These are phyloP conservation scores for Neodiprion fabricii DNA, from an alignment of 1,140 invertebrate species.

Conservation along the genomic window DNA sequence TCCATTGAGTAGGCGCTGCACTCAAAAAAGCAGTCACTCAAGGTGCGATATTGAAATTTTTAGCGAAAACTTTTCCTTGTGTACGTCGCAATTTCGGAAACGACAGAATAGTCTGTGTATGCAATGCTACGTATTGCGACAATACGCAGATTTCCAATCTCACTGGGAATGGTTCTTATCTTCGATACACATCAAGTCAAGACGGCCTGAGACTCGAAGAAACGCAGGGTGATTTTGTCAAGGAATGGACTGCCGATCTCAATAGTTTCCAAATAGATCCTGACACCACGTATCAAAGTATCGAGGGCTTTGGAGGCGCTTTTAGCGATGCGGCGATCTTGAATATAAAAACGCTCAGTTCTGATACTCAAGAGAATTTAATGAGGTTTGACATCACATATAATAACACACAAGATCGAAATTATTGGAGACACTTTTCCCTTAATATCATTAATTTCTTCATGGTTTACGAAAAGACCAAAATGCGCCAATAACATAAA, in stretches of 20 bases:
- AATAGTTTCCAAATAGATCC: background rate
- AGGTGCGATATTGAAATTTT: background rate
- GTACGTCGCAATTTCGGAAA: slow-evolving; percentile 50
- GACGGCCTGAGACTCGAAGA: slow-evolving; percentile 61
- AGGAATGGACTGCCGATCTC: background rate
- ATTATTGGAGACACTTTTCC: too few species aligned
- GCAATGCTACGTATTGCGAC: slow-evolving; percentile 86
- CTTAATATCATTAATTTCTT: too few species aligned
- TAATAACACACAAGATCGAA: too few species aligned
- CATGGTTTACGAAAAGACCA: too few species aligned
- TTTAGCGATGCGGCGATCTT: slow-evolving; percentile 86
- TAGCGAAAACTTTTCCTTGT: background rate
- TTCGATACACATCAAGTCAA: slow-evolving; percentile 66
- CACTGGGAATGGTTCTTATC: slow-evolving; percentile 56
- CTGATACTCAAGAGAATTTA: slow-evolving; percentile 65
- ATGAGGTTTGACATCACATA: slow-evolving; percentile 57
- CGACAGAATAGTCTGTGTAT: slow-evolving; percentile 79
- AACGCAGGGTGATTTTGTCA: slow-evolving; percentile 39
- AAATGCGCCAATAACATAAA: too few species aligned
- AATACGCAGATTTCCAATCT: slow-evolving; percentile 59
- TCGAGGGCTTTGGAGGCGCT: slow-evolving; percentile 85
- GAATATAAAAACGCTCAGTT: slow-evolving; percentile 71
- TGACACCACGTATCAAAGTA: slow-evolving; percentile 62
- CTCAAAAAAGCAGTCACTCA: too few species aligned
- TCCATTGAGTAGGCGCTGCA: too few species aligned